Base-by-base conservation (phyloP, 2,113 vertebrate genomes). In the Toxotes chatareus region DNA sequence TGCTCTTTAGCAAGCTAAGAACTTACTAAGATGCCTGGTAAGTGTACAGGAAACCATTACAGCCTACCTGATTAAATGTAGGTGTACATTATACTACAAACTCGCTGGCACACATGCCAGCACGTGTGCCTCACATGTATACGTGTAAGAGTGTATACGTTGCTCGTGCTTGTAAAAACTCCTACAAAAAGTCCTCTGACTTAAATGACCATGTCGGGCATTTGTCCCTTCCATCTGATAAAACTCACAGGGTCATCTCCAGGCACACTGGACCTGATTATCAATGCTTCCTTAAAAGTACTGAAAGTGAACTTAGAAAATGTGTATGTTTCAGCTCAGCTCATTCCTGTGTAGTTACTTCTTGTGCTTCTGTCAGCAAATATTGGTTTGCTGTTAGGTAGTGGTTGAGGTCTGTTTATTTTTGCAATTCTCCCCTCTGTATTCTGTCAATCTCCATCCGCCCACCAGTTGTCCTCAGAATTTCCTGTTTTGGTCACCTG, bases 1-100 rank as follows among this genome's bases (percentile, higher is more conserved):
- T 32, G 40, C 76, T 89, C 63, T 79, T 66, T 10, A 42, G 76
- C 67, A 72, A 67, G 40, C 67, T 67, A 46, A 47, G 51, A 71
- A 67, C 71, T 67, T 11, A 59, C 49, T 65, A 27, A 32, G 70
- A 86, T 80, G 82, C 78, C 73, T 55, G 36, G 27, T 73, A 68
- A 83, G 82, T 86, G 73, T 62, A 62, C 87, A 83, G 91, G 88
- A 91, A 89, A 42, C 68, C 80, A 87, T 89, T 89, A 77, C 3
- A 80, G 56, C 8, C 0, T 42, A 3, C 14, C 40, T 82, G 67
- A 90, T 88, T 83, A 83, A 82, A 83, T 81, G 65, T 42, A 67
- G 76, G 56, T 51, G 27, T 27, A 34, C 49, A 64, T 81, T 68
- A 16, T 69, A 36, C 44, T 34, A 51, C 31, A 62, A 68, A 80